Percentiles rank a stretch among this genome's conserved stretches.
Evolutionary conservation across 2,797 vertebrate genomes (phyloP).

Genomic region (Gobionotothen gibberifrons): DNA sequence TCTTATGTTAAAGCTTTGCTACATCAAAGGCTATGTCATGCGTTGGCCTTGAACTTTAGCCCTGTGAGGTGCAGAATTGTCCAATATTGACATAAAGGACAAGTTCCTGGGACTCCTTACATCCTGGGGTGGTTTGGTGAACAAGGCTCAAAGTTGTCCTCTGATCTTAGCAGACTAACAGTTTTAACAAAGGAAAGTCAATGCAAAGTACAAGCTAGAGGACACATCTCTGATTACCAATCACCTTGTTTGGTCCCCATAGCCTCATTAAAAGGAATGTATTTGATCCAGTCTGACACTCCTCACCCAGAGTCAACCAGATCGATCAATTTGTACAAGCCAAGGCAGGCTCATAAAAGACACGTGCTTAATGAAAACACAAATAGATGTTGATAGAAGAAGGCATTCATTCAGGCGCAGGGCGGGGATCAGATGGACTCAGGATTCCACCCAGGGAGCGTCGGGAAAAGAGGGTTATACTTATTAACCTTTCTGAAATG

Average conservation of each 20-base stretch:
- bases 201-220: slow-evolving; percentile 15
- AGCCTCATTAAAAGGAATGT: slow-evolving; percentile 50
- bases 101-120: not conserved
- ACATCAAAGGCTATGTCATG: not conserved
- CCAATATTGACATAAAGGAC: not conserved
- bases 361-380: slow-evolving; percentile 67
- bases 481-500: slow-evolving; percentile 83
- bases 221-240: slow-evolving; percentile 22
- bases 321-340: slow-evolving; percentile 62
- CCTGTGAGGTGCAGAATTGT: not conserved
- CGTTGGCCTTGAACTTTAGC: not conserved
- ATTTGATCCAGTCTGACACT: slow-evolving; percentile 36
- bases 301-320: not conserved
- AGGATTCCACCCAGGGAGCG: slow-evolving; percentile 54
- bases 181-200: not conserved
- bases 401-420: slow-evolving; percentile 32
- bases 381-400: slow-evolving; percentile 53
- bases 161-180: not conserved
- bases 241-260: slow-evolving; percentile 28
- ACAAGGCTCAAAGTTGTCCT: not conserved
- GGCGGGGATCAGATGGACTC: slow-evolving; percentile 52
- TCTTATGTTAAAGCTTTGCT: not conserved
- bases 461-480: slow-evolving; percentile 65
- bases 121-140: no score
- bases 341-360: slow-evolving; percentile 46